These are phyloP conservation scores for Sebastes dallii DNA, from an alignment of 2,797 vertebrate species.

Conservation along the genomic window DNA sequence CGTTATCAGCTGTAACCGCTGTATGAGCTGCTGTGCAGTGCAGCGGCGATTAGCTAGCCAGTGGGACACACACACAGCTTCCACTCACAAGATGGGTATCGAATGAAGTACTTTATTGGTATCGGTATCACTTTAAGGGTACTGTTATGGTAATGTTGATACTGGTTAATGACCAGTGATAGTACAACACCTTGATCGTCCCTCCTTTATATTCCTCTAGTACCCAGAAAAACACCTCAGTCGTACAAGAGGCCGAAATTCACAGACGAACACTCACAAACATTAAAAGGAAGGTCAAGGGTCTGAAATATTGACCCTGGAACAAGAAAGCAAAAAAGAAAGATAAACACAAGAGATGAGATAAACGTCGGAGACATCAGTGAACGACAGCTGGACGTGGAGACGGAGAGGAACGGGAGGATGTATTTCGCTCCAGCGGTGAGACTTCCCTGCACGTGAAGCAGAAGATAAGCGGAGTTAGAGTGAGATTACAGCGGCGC, in stretches of 20 bases:
- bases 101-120: too few species aligned
- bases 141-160: too few species aligned
- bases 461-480: constrained; percentile 34
- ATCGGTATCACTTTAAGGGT: too few species aligned
- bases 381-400: background rate
- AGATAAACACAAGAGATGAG: background rate
- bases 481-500: constrained; percentile 57
- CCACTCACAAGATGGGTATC: too few species aligned
- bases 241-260: background rate
- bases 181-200: background rate
- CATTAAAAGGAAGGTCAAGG: background rate
- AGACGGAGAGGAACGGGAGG: background rate
- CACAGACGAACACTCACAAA: background rate
- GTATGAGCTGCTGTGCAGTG: too few species aligned
- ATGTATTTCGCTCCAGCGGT: background rate
- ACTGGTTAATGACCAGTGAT: too few species aligned
- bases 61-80: too few species aligned
- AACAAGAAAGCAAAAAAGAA: background rate
- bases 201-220: background rate
- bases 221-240: background rate
- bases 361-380: background rate
- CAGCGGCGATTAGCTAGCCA: too few species aligned
- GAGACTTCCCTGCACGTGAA: constrained; percentile 10
- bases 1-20: too few species aligned
- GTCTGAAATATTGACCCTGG: background rate